These are phyloP conservation scores for Virgularia gustaviana DNA, from an alignment of 92 coral and sea anemone species.

Conservation along the genomic window DNA sequence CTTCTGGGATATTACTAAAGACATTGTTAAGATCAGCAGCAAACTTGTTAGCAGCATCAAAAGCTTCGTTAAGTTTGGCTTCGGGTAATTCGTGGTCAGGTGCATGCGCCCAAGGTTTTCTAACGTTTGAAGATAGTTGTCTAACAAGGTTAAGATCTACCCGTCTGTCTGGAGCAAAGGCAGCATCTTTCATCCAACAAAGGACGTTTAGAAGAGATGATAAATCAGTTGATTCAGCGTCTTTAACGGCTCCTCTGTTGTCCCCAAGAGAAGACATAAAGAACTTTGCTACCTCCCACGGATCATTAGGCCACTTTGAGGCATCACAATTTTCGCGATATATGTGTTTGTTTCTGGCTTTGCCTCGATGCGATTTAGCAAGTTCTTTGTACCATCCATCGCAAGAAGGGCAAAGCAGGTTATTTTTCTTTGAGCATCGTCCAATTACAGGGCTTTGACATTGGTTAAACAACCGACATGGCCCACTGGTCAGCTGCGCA, in stretches of 20 bases:
- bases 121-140: slow-evolving; percentile 3
- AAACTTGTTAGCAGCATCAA: no score
- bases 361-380: not conserved
- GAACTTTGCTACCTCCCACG: slow-evolving; percentile 48
- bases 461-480: no score
- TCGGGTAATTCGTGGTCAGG: slow-evolving; percentile 13
- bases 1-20: not conserved
- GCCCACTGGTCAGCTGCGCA: not conserved
- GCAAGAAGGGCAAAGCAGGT: not conserved
- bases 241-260: slow-evolving; percentile 14
- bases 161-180: slow-evolving; percentile 4
- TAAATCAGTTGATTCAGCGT: slow-evolving; percentile 39
- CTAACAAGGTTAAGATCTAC: not conserved
- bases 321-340: slow-evolving; percentile 4
- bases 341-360: not conserved
- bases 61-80: not conserved
- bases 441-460: not conserved
- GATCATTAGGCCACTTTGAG: slow-evolving; percentile 17
- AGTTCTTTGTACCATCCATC: not conserved
- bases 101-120: slow-evolving; percentile 38
- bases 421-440: not conserved
- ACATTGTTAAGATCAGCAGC: slow-evolving; percentile 14
- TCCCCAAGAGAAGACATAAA: slow-evolving; percentile 43
- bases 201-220: slow-evolving; percentile 21
- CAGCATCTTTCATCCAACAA: slow-evolving; percentile 32